phyloP scores from a whole-genome alignment of 2,113 vertebrate genomes.

The Grus americana region DNA sequence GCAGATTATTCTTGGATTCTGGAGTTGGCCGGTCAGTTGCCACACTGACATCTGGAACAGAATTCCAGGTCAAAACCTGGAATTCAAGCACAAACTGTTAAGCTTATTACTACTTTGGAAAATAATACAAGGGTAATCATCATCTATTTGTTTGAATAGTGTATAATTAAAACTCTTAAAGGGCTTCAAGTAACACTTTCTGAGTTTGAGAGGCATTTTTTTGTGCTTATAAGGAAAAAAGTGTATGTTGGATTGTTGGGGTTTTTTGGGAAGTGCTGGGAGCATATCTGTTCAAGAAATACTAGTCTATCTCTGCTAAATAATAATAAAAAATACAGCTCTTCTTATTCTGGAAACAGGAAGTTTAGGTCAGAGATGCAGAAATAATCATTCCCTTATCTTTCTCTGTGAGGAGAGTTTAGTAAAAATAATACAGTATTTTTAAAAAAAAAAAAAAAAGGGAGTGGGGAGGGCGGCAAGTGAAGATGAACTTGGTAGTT shows the following conservation, averaged over 20 bases:
- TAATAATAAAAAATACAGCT: background rate
- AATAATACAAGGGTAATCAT: background rate
- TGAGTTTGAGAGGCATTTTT: background rate
- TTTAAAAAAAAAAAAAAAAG: background rate
- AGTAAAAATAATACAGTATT: background rate
- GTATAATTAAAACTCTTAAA: background rate
- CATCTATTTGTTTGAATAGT: background rate
- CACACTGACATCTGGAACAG: background rate
- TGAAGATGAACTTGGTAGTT: background rate
- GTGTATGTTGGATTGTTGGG: background rate
- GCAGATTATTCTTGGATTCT: background rate
- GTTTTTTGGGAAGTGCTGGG: background rate
- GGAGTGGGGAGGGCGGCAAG: fast-evolving
- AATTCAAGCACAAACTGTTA: background rate
- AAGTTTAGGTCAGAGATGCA: background rate
- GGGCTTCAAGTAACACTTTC: background rate
- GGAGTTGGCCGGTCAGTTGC: background rate
- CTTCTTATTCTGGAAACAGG: background rate
- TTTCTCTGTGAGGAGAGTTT: background rate
- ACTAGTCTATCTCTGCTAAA: background rate
- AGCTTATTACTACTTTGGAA: background rate
- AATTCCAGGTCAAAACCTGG: background rate
- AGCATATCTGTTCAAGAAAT: background rate
- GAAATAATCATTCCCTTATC: background rate
- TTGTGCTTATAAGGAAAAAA: background rate